Evolutionary conservation across 2,113 vertebrate species (phyloP), one percentile per base, ranked within the genome.

Genomic region (Aldabrachelys gigantea): DNA sequence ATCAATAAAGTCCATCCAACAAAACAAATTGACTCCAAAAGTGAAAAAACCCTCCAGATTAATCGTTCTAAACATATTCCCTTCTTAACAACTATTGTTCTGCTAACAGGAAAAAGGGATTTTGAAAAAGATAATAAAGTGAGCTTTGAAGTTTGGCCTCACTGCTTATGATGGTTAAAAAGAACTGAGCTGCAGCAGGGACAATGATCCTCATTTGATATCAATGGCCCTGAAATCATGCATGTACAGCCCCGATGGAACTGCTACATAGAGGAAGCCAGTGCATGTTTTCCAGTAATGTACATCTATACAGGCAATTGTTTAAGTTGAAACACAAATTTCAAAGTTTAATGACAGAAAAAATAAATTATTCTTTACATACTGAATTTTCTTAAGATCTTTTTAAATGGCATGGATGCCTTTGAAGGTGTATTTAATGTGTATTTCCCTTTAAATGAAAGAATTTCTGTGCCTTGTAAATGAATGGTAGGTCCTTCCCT

Each of bases 381-480:
- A 52, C 21, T 13, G 1, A 82, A 21, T 81, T 85, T 80, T 88
- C 91, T 44, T 4, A 85, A 69, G 2, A 13, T 29, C 76, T 27
- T 76, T 69, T 25, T 19, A 59, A 78, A 8, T 59, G 47, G 35
- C 9, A 92, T 81, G 50, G 41, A 81, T 4, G 49, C 31, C 79
- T 38, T 69, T 76, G 12, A 65, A 76, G 11, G 35, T 81, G 10
- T 44, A 27, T 38, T 96, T 81, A 85, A 1, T 3, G 52, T 38
- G 31, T 31, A 35, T 89, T 81, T 90, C 80, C 16, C 47, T 94
- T 94, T 85, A 65, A 91, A 12, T 86, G 84, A 81, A 91, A 69
- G 1, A 16, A 84, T 4, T 65, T 91, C 19, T 91, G 54, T 80
- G 27, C 44, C 31, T 89, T 86, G 88, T 47, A 75, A 92, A 82